Conservation (phyloP, 2,113 vertebrate species). For the Aegithalos caudatus region DNA sequence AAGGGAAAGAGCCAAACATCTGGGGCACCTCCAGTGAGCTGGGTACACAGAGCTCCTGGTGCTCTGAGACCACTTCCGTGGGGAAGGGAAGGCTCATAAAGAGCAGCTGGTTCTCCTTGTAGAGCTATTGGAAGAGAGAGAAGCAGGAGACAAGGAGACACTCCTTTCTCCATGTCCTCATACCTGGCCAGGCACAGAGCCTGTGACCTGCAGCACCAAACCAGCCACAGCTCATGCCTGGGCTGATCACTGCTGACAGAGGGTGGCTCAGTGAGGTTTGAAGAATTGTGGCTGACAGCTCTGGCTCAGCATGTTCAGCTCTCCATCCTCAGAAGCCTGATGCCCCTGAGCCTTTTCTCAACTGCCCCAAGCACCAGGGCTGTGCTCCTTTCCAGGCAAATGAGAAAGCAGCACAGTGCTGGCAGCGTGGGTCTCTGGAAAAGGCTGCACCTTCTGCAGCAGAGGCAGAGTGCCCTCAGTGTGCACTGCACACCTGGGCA, state of each 20-base stretch:
- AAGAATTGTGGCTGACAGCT: not conserved
- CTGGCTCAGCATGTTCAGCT: not conserved
- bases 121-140: not conserved
- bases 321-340: not conserved
- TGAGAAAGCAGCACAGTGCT: not conserved
- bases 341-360: fast-evolving
- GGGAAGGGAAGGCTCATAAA: not conserved
- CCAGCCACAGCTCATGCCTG: not conserved
- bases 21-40: not conserved
- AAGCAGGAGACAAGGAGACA: not conserved
- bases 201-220: not conserved
- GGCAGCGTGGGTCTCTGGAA: not conserved
- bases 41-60: fast-evolving
- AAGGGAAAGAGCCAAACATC: not conserved
- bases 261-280: not conserved
- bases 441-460: not conserved
- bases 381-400: not conserved
- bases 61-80: fast-evolving
- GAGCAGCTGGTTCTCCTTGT: not conserved
- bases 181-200: not conserved
- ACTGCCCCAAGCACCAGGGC: not conserved
- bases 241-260: not conserved
- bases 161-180: not conserved
- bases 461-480: not conserved
- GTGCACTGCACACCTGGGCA: not conserved